Base-by-base conservation (phyloP, 2,797 vertebrate genomes). In the Melanotaenia trifasciata region DNA sequence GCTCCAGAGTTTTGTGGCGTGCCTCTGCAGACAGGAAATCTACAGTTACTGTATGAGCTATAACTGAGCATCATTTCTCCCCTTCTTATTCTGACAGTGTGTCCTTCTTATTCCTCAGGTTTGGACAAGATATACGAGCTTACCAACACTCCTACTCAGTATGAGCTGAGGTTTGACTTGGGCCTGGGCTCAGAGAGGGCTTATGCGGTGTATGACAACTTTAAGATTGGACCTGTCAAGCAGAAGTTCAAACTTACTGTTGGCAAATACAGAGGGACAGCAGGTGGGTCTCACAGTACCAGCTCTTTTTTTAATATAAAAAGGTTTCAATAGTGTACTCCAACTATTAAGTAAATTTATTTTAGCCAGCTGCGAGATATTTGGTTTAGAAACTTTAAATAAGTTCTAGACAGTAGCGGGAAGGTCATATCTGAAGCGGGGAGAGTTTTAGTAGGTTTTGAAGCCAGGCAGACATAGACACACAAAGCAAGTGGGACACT, bases 51-150 rank as follows among this genome's bases (percentile, higher is more conserved):
- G 70, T 30, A 11, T 24, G 10, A 50, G 47, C 6, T 18, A 13
- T 65, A 47, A 20, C 24, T 47, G 40, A 45, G 40, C 56, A 68
- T 33, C 20, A 47, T 24, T 4, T 74, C 32, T 64, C 22, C 40
- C 43, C 68, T 68, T 78, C 13, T 65, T 30, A 26, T 56, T 72
- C 18, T 69, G 32, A 53, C 18, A 70, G 12, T 69, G 32, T 53
- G 13, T 64, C 22, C 40, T 24, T 56, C 30, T 64, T 45, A 54
- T 70, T 59, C 75, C 18, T 54, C 78, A 97, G 97, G 96, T 78
- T 92, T 98, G 64, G 96, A 96, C n/a, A 96, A 96, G 87, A 94
- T 98, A 60, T 92, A 96, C 57, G 93, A 95, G 13, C 94, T 98
- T 71, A 97, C 92, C 38, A 95, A 94, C 78, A 94, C 95, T 20